Conservation (phyloP, 2,888 invertebrate genomes). For the Byasa hedistus region DNA sequence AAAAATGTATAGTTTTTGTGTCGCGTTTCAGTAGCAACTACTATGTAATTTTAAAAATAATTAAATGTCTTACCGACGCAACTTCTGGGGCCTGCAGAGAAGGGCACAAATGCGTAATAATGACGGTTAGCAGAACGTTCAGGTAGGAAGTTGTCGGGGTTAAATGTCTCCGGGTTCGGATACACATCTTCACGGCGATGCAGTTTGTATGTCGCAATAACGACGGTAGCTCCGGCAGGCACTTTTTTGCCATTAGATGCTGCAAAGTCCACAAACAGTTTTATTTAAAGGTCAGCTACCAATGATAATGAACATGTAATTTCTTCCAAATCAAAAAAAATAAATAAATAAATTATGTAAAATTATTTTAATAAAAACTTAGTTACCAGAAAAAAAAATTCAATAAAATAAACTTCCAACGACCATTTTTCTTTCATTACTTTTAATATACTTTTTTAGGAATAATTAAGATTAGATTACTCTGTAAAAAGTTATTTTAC, state of each 20-base stretch:
- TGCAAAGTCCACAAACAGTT: constrained; percentile 39
- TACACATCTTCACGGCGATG: constrained; percentile 87
- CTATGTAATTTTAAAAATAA: constrained; percentile 8
- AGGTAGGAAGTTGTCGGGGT: constrained; percentile 92
- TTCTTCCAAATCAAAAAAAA: no score
- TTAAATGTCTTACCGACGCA: constrained; percentile 83
- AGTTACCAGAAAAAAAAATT: no score
- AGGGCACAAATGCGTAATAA: constrained; percentile 89
- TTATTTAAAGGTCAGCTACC: not conserved
- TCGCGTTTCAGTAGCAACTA: constrained; percentile 31
- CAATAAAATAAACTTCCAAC: no score
- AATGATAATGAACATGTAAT: no score
- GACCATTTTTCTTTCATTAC: no score
- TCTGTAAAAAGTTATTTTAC: no score
- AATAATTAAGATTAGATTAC: no score
- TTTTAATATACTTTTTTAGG: no score
- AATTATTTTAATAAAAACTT: no score
- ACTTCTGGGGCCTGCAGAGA: constrained; percentile 90
- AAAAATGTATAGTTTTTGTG: not conserved
- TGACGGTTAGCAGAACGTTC: constrained; percentile 88
- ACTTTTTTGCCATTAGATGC: constrained; percentile 83
- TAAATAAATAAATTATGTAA: no score
- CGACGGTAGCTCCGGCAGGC: constrained; percentile 85
- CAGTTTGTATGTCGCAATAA: constrained; percentile 83
- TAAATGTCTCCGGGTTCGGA: constrained; percentile 87